Conservation (phyloP, 1,140 invertebrate genomes). For the Zeugodacus cucurbitae region DNA sequence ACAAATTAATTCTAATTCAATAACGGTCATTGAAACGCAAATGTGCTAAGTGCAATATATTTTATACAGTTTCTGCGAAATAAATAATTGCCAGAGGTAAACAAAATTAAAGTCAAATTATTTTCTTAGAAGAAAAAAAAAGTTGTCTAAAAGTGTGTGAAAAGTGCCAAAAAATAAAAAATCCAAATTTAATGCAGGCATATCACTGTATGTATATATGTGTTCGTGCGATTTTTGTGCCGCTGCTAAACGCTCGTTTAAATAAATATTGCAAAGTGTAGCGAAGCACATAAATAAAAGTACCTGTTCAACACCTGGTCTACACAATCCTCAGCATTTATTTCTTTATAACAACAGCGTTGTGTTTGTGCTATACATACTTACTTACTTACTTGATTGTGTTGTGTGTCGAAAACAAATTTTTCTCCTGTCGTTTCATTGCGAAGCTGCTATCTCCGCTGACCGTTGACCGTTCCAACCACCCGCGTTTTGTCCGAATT, state of each 20-base stretch:
- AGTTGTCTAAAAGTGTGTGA: not conserved
- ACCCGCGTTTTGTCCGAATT: not conserved
- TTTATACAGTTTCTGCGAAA: not conserved
- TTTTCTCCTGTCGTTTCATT: not conserved
- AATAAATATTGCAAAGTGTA: not conserved
- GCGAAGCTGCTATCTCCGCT: not conserved
- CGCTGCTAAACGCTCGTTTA: not conserved
- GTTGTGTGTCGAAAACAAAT: not conserved
- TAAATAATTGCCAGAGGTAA: not conserved
- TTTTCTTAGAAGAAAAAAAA: not conserved
- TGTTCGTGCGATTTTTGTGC: not conserved
- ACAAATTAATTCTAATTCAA: not conserved
- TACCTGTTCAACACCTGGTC: conserved; percentile 6
- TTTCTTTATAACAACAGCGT: not conserved
- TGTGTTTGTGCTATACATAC: not conserved
- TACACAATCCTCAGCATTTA: not conserved
- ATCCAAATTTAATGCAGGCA: not conserved
- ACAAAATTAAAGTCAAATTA: not conserved
- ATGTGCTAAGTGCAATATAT: not conserved
- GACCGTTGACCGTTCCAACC: not conserved
- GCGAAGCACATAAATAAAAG: not conserved
- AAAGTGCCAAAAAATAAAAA: not conserved
- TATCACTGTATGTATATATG: not conserved
- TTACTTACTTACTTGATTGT: no score
- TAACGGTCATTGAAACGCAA: not conserved